Conservation (phyloP, 2,888 invertebrate species). For the Charanyca ferruginea region DNA sequence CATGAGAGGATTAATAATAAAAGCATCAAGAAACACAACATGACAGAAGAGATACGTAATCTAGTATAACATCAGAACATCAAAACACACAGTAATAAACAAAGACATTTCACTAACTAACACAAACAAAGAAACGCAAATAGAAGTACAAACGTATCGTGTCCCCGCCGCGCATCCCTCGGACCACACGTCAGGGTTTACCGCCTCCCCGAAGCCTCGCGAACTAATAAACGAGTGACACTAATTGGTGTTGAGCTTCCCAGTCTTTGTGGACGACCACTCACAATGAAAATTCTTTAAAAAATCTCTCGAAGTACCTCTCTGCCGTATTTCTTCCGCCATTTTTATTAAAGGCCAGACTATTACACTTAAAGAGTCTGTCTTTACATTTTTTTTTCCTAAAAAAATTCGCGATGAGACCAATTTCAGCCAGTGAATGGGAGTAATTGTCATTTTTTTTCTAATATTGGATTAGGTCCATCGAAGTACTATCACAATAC, state of each 20-base stretch:
- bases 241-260: conserved; percentile 82
- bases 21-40: too few relatives aligned
- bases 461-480: conserved; percentile 47
- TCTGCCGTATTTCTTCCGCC: conserved; percentile 72
- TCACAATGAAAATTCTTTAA: conserved; percentile 75
- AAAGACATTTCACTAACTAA: conserved; percentile 17
- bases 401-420: conserved; percentile 69
- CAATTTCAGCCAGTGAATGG: conserved; percentile 69
- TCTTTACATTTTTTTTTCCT: conserved; percentile 65
- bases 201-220: conserved; percentile 64
- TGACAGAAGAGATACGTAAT: too few relatives aligned
- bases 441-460: conserved; percentile 65
- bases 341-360: conserved; percentile 75
- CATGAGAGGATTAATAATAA: too few relatives aligned
- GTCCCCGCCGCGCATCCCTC: conserved; percentile 26
- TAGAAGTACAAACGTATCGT: conserved; percentile 16
- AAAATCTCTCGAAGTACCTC: conserved; percentile 71
- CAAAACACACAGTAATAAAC: background rate
- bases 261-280: conserved; percentile 71
- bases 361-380: conserved; percentile 70
- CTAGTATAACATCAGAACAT: background rate
- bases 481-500: conserved; percentile 22
- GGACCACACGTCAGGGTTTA: conserved; percentile 51
- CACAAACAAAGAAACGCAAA: conserved; percentile 23
- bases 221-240: conserved; percentile 86